Conservation (phyloP, 1,140 invertebrate genomes). For the Cecropterus lyciades region DNA sequence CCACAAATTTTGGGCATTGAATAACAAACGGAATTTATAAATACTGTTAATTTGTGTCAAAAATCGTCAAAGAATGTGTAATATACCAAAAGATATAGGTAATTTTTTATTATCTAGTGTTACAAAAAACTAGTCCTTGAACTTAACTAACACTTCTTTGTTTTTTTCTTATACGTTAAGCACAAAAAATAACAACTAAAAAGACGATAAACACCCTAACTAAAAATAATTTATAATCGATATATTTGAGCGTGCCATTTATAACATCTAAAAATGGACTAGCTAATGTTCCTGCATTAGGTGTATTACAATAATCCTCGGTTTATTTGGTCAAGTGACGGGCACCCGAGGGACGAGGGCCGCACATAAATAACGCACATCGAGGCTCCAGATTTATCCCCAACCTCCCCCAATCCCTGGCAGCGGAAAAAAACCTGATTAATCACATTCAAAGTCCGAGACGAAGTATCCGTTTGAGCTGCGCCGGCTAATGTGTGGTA, state of each 20-base stretch:
- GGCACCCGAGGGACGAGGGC: conserved; percentile 30
- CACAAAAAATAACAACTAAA: too few species aligned
- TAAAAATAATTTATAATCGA: too few species aligned
- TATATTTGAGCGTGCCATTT: too few species aligned
- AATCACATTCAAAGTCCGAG: conserved; percentile 63
- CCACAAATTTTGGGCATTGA: not conserved
- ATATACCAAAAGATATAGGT: too few species aligned
- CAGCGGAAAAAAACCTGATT: conserved; percentile 59
- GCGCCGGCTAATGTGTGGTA: conserved; percentile 11
- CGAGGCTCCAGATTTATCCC: conserved; percentile 53
- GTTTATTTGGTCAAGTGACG: conserved; percentile 35
- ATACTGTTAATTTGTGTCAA: too few species aligned
- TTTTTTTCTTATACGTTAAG: too few species aligned
- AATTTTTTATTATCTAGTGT: too few species aligned
- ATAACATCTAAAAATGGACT: not conserved
- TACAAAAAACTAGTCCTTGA: too few species aligned
- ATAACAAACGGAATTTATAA: not conserved
- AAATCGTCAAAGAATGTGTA: too few species aligned
- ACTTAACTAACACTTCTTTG: too few species aligned
- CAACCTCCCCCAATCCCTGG: conserved; percentile 22
- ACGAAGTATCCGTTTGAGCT: conserved; percentile 32
- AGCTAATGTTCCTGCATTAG: conserved; percentile 20
- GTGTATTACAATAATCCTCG: conserved; percentile 33
- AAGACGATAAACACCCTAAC: too few species aligned
- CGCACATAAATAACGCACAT: conserved; percentile 47